phyloP scores from a whole-genome alignment of 2,797 vertebrate genomes.

The Xenopus petersii region DNA sequence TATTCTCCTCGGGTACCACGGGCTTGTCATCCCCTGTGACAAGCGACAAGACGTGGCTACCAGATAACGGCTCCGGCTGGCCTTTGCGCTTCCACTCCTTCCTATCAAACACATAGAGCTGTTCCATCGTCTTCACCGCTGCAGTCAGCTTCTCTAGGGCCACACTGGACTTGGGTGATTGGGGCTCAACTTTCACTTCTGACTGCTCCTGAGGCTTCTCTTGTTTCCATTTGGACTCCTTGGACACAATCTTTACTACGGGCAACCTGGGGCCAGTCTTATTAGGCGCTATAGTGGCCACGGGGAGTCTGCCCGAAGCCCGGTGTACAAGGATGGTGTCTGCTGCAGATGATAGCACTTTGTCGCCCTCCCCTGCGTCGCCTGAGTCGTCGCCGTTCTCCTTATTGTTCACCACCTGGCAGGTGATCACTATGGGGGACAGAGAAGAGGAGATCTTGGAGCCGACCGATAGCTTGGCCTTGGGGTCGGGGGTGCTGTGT shows the following conservation, averaged over 20 bases:
- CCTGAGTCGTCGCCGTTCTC: slow-evolving; percentile 54
- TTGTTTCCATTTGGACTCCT: slow-evolving; percentile 70
- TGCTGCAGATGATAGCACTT: slow-evolving; percentile 59
- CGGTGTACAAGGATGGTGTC: slow-evolving; percentile 66
- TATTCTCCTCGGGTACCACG: slow-evolving; percentile 8
- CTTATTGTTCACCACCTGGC: slow-evolving; percentile 81
- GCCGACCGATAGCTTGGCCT: slow-evolving; percentile 60
- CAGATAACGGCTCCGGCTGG: slow-evolving; percentile 74
- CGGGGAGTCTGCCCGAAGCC: slow-evolving; percentile 65
- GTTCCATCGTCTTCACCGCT: slow-evolving; percentile 93
- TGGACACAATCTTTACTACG: slow-evolving; percentile 73
- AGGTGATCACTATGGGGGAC: slow-evolving; percentile 87
- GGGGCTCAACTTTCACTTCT: slow-evolving; percentile 63
- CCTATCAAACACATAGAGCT: slow-evolving; percentile 87
- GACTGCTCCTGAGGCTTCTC: slow-evolving; percentile 63
- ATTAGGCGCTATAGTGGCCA: slow-evolving; percentile 68
- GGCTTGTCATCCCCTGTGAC: slow-evolving; percentile 62
- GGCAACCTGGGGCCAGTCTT: slow-evolving; percentile 70
- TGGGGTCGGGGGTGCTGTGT: slow-evolving; percentile 66
- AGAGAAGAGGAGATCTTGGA: slow-evolving; percentile 60
- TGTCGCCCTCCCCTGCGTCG: slow-evolving; percentile 41
- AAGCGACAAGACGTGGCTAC: slow-evolving; percentile 85
- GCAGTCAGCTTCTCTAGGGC: slow-evolving; percentile 92
- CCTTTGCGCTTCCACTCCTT: slow-evolving; percentile 93
- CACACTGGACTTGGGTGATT: slow-evolving; percentile 68